Evolutionary conservation across 2,888 invertebrate species (phyloP), one percentile per base, ranked within the genome.

Genomic region (Rhingia rostrata): DNA sequence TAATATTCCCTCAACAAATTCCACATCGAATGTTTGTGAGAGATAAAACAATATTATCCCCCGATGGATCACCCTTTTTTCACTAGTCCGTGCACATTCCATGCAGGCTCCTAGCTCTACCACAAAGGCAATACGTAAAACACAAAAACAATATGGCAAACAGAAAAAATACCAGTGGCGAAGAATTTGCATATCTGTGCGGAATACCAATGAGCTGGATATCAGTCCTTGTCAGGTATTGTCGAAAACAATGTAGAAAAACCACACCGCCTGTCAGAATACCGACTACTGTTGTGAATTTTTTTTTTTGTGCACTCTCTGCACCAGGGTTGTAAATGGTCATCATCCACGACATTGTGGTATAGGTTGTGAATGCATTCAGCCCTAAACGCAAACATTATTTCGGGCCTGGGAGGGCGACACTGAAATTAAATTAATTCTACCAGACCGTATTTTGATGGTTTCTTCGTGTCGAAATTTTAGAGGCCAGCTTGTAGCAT

Each of bases 111-210:
- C 41, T 53, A 58, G 45, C 66, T 43, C 73, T 58, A 70, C 69
- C 69, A 70, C 63, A 74, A 51, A 73, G 58, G 56, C 64, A 64
- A 77, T 66, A 74, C 66, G 64, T 60, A 64, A 58, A 77, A 75
- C 43, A 32, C 32, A 47, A 70, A 51, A 67, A 64, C 56, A 69
- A 58, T 64, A 78, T 49, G 81, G 70, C 83, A 86, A 74, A 82
- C 56, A 72, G n/a, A 72, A 63, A 79, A 79, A 54, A 74, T 74
- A 69, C 69, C 84, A 74, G 63, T 84, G 80, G 63, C 74, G 60
- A 80, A 80, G 84, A 86, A 87, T 87, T 87, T 86, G 84, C 86
- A 87, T 87, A 87, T 86, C 86, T 84, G 87, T 79, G 64, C 81
- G 81, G 86, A 86, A 86, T 87, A 86, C 79, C 87, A 87, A 87